Evolutionary conservation across 2,797 vertebrate species (phyloP).

Genomic region (Echiichthys vipera): DNA sequence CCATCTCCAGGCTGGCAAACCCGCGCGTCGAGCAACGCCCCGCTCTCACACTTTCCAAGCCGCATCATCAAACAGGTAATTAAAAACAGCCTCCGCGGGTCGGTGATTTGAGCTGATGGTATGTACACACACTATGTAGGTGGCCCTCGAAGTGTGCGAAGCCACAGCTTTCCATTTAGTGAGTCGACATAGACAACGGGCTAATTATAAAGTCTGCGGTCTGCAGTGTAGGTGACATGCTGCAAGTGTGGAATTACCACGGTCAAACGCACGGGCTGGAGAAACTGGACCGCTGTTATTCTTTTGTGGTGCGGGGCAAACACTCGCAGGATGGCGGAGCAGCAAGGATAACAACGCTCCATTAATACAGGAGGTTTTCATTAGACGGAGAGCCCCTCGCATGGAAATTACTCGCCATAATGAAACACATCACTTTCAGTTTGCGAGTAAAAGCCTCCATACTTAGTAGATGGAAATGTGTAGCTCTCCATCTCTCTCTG

Average conservation of each 20-base stretch:
- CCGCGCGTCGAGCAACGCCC: constrained; percentile 34
- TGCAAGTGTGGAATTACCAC: constrained; percentile 38
- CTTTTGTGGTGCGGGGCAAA: constrained; percentile 51
- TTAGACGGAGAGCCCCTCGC: constrained; percentile 32
- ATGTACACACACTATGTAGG: constrained; percentile 56
- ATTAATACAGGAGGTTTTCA: constrained; percentile 28
- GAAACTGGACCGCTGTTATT: constrained; percentile 51
- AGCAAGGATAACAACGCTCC: constrained; percentile 42
- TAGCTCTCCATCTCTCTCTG: constrained; percentile 1
- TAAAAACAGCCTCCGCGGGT: constrained; percentile 64
- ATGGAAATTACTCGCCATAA: constrained; percentile 27
- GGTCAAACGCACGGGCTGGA: constrained; percentile 10
- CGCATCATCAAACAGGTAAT: constrained; percentile 70
- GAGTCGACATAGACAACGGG: constrained; percentile 19
- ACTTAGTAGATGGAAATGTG: constrained; percentile 47
- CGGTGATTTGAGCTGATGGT: constrained; percentile 43
- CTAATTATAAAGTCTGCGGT: constrained; percentile 14
- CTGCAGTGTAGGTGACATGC: constrained; percentile 40
- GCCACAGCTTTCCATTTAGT: constrained; percentile 53
- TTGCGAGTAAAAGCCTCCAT: constrained; percentile 31
- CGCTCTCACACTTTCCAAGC: constrained; percentile 62
- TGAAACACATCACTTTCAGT: constrained; percentile 41
- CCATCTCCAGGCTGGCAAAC: constrained; percentile 29
- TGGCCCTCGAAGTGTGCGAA: constrained; percentile 47
- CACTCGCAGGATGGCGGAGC: constrained; percentile 21